Conservation (phyloP, 2,888 invertebrate genomes). For the Ischnus inquisitorius region DNA sequence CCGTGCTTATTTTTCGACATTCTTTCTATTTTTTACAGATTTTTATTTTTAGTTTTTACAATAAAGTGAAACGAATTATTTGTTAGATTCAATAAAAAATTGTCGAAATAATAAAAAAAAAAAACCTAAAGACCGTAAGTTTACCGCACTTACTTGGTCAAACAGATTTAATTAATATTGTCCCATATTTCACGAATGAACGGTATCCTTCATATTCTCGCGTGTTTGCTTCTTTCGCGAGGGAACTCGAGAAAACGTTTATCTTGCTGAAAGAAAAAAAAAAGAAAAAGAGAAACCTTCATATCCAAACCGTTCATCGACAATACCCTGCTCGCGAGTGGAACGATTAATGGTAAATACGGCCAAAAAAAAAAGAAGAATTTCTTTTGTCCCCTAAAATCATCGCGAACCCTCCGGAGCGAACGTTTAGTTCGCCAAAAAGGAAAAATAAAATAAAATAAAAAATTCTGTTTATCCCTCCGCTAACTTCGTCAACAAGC, state of each 20-base stretch:
- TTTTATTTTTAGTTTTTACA: no score
- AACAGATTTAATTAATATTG: neutral
- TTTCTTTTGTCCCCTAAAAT: conserved; percentile 6
- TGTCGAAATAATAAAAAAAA: no score
- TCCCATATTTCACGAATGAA: neutral
- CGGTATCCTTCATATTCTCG: neutral
- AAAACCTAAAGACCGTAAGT: no score
- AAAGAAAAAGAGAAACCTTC: conserved; percentile 6
- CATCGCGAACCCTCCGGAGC: neutral
- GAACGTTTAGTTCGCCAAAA: conserved; percentile 16
- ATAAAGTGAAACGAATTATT: no score
- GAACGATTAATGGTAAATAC: neutral
- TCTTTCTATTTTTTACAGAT: no score
- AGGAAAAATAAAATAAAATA: neutral
- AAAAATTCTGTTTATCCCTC: conserved; percentile 44
- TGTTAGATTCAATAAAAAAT: no score
- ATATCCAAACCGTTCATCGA: neutral
- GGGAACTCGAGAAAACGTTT: neutral
- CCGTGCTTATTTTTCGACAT: no score
- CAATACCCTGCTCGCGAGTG: neutral
- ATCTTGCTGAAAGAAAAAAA: neutral
- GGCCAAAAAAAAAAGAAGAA: neutral
- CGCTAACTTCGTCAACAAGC: conserved; percentile 68
- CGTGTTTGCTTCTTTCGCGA: neutral
- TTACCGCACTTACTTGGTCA: neutral